Base-by-base conservation (phyloP, 2,797 vertebrate species). In the Sebastes taczanowskii region DNA sequence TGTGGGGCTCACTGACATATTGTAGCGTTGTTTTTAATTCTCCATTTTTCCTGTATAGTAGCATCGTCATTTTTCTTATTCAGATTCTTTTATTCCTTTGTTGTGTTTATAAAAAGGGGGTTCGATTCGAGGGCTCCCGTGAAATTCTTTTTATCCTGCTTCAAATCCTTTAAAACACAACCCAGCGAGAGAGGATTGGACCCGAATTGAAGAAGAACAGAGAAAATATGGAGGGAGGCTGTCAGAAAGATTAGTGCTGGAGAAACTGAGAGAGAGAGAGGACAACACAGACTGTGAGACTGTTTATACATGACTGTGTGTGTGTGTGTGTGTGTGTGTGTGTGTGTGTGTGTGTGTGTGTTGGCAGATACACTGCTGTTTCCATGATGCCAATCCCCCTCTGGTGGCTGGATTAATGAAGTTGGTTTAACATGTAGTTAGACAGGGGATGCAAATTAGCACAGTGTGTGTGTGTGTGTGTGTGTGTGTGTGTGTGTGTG, bases 81-180 rank as follows among this genome's bases (percentile, higher is more conserved):
- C 34, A 9, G 5, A 32, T 11, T 30, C 32, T 71, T 23, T 7
- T 18, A 1, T 11, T 29, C n/a, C 25, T 73, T 81, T 88, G 59
- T 84, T 74, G 80, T 82, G 67, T 83, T 86, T 83, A 81, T 62
- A 71, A 79, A 74, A 59, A 53, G n/a, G 3, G 59, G 56, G 56
- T 80, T 87, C 83, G 59, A 77, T 81, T 78, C 1, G 16, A 85
- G 78, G 29, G 59, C 74, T 80, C 25, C 76, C 16, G 34, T 90
- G 82, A 88, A 90, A 89, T 88, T 83, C 16, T 58, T 83, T 82
- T 84, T 75, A 86, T 92, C 81, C 83, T 65, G 18, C 79, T 14
- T 76, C 63, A 86, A 88, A 91, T 84, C 80, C 78, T 85, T 78
- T 82, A 82, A 90, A 89, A 87, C 34, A 13, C 32, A 75, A 81